These are phyloP conservation scores for Aurelia sp. DNA, from an alignment of 30 jellyfish, hydroid and myxozoan genomes.

Conservation along the genomic window DNA sequence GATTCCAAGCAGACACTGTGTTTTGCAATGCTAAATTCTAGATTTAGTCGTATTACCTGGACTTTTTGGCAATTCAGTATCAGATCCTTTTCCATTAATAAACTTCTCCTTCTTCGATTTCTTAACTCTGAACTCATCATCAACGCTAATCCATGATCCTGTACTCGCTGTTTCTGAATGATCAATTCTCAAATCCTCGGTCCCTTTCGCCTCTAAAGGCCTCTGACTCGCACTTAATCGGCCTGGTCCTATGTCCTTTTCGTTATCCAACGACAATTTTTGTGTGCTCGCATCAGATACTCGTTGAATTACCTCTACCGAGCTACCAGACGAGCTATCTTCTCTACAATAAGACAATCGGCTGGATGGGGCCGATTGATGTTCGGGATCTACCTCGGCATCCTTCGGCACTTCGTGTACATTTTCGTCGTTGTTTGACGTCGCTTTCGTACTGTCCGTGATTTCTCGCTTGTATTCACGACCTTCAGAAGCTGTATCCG, in stretches of 20 bases:
- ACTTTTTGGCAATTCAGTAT: conserved; percentile 17
- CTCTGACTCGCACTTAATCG: neutral
- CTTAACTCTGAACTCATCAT: conserved; percentile 68
- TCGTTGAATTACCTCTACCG: conserved; percentile 38
- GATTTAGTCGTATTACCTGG: conserved; percentile 27
- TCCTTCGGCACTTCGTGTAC: neutral
- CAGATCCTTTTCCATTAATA: conserved; percentile 56
- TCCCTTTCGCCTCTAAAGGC: conserved; percentile 5
- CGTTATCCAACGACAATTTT: neutral
- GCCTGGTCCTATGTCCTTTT: neutral
- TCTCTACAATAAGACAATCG: conserved; percentile 23
- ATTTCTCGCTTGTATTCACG: neutral
- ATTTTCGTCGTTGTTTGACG: neutral
- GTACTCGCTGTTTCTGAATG: conserved; percentile 82
- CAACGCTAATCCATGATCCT: conserved; percentile 88
- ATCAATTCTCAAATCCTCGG: conserved; percentile 41
- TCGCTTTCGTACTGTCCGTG: neutral
- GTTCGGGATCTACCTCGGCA: neutral
- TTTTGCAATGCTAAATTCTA: no score
- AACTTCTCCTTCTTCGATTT: conserved; percentile 60
- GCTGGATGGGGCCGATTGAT: neutral
- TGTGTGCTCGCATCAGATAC: conserved; percentile 3
- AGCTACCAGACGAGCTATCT: conserved; percentile 56
- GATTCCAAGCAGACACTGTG: no score
- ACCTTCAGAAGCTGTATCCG: neutral